phyloP scores from a whole-genome alignment of 2,888 invertebrate genomes.

The Pharmacophagus antenor region DNA sequence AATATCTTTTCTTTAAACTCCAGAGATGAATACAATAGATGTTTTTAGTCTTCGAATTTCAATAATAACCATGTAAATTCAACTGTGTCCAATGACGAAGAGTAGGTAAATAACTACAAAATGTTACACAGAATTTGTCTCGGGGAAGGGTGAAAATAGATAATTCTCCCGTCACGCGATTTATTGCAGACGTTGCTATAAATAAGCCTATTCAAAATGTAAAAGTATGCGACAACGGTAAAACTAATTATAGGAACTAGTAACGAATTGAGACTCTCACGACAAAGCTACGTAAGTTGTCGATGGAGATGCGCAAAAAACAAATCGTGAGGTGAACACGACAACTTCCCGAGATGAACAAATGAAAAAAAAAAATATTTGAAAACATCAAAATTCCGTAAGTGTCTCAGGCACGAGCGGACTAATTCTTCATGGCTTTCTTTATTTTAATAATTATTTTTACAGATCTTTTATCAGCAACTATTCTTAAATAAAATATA shows the following conservation, averaged over 20 bases:
- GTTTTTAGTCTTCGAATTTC: slow-evolving; percentile 4
- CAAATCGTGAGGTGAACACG: slow-evolving; percentile 63
- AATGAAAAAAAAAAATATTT: slow-evolving; percentile 17
- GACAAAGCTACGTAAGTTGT: slow-evolving; percentile 57
- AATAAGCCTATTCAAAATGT: slow-evolving; percentile 61
- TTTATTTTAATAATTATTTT: background rate
- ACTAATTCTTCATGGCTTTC: background rate
- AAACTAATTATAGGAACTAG: slow-evolving; percentile 71
- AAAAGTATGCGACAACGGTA: slow-evolving; percentile 67
- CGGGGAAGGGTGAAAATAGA: slow-evolving; percentile 50
- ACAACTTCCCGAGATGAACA: slow-evolving; percentile 37
- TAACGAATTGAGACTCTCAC: slow-evolving; percentile 71
- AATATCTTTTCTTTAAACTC: slow-evolving; percentile 20
- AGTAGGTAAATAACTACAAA: slow-evolving; percentile 21
- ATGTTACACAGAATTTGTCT: slow-evolving; percentile 23
- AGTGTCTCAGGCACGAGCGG: background rate
- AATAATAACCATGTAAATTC: background rate
- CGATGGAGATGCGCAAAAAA: slow-evolving; percentile 64
- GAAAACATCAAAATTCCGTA: slow-evolving; percentile 17
- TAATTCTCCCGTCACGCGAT: slow-evolving; percentile 57
- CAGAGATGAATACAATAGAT: background rate
- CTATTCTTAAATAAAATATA: too few species aligned
- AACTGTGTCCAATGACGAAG: slow-evolving; percentile 3
- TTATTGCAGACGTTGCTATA: slow-evolving; percentile 48
- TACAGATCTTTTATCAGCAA: background rate